Evolutionary conservation across 2,888 invertebrate genomes (phyloP).

Genomic region (Nasonia oneida): DNA sequence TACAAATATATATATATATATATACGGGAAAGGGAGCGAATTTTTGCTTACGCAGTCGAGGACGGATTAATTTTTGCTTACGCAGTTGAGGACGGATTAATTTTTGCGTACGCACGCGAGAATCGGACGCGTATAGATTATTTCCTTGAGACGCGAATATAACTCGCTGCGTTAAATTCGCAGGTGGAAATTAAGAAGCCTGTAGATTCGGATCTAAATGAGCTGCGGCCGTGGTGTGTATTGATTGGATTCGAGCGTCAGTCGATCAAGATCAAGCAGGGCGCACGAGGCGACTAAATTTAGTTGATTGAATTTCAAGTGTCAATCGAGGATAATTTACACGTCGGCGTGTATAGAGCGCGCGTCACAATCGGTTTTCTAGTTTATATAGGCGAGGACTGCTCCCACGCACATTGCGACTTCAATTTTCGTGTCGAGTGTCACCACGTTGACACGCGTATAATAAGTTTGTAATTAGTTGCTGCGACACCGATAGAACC

Average conservation of each 20-base stretch:
- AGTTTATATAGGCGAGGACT: neutral
- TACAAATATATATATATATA: constrained; percentile 1
- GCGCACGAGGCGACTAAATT: neutral
- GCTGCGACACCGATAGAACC: neutral
- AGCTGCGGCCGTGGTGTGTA: neutral
- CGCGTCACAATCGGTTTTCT: constrained; percentile 10
- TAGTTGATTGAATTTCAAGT: constrained; percentile 43
- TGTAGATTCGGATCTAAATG: neutral
- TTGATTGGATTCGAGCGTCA: neutral
- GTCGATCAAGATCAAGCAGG: constrained; percentile 19
- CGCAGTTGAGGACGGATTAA: neutral
- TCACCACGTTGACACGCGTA: neutral
- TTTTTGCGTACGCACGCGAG: neutral
- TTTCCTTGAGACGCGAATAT: too few species aligned
- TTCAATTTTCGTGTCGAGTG: neutral
- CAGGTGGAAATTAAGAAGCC: neutral
- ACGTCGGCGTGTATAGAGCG: neutral
- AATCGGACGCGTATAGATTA: too few species aligned
- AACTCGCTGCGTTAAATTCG: neutral
- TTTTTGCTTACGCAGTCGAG: neutral
- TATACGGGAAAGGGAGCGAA: neutral
- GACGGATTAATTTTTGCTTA: neutral
- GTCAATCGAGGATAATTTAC: constrained; percentile 41
- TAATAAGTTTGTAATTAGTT: constrained; percentile 4
- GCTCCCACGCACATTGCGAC: neutral